Evolutionary conservation across 2,113 vertebrate genomes (phyloP).

Genomic region (Alexandromys fortis): DNA sequence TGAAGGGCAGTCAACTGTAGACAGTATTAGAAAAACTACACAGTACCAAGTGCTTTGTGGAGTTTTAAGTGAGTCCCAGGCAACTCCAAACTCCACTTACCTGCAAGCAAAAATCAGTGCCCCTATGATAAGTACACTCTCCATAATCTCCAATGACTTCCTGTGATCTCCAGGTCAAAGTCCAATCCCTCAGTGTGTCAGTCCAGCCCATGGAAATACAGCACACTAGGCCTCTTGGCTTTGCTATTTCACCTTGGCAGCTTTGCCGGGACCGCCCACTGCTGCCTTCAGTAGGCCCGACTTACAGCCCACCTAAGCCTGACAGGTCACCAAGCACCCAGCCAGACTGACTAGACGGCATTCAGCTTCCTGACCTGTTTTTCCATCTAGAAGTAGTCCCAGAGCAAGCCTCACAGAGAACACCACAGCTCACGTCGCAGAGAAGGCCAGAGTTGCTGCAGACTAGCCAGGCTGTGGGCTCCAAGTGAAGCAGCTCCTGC

Average conservation of each 20-base stretch:
- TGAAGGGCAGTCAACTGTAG: accelerated
- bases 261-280: accelerated
- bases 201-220: accelerated
- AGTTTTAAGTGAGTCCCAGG: neutral
- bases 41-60: accelerated
- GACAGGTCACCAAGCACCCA: accelerated
- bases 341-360: accelerated
- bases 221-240: accelerated
- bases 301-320: neutral
- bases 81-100: accelerated
- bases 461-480: accelerated
- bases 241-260: neutral
- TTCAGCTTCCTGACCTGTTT: neutral
- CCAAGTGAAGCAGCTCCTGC: accelerated
- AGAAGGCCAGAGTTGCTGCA: accelerated
- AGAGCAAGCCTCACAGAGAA: neutral
- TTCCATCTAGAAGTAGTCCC: neutral
- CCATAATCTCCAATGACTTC: neutral
- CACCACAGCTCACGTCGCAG: accelerated
- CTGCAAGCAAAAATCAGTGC: accelerated
- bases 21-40: neutral
- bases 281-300: neutral
- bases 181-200: accelerated
- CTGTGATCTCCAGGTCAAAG: neutral
- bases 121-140: accelerated